Percentiles rank a stretch among this genome's conserved stretches.
These are phyloP conservation scores for Caranx ignobilis DNA, from an alignment of 2,113 vertebrate genomes.

Conservation along the genomic window DNA sequence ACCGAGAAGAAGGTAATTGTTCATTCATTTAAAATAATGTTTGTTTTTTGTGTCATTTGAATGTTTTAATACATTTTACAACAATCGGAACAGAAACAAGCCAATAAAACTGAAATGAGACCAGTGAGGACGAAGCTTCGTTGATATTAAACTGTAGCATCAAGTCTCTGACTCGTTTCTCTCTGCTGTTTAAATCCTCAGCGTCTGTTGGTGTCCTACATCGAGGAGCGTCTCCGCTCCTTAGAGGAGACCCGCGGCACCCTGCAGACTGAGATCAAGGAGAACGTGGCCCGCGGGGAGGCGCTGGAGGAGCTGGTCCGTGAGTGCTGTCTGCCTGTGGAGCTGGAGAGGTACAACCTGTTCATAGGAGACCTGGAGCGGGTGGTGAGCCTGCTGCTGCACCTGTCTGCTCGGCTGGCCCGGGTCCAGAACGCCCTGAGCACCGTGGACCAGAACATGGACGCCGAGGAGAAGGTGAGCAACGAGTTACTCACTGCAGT, in stretches of 20 bases:
- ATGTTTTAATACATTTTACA: not conserved
- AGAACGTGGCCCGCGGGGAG: constrained; percentile 64
- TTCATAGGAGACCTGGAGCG: constrained; percentile 94
- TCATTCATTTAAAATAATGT: not conserved
- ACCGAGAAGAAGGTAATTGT: constrained; percentile 86
- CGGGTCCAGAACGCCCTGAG: constrained; percentile 90
- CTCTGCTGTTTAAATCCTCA: constrained; percentile 74
- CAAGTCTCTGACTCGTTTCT: not conserved
- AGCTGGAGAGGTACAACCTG: constrained; percentile 89
- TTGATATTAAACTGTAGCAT: too few relatives aligned
- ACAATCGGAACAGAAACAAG: not conserved
- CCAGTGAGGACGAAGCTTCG: too few relatives aligned
- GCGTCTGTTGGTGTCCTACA: constrained; percentile 76
- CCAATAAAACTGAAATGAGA: not conserved
- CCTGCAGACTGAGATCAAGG: constrained; percentile 75
- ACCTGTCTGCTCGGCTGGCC: constrained; percentile 91
- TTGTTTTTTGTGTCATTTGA: not conserved
- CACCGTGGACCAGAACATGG: constrained; percentile 80
- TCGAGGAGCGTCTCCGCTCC: constrained; percentile 77
- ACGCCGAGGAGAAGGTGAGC: constrained; percentile 92
- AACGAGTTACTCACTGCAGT: not conserved
- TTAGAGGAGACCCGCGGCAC: constrained; percentile 78
- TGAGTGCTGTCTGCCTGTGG: constrained; percentile 84
- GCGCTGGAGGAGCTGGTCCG: constrained; percentile 80
- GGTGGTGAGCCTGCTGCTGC: constrained; percentile 92